These are phyloP conservation scores for Andinoacara biseriatus DNA, from an alignment of 2,113 vertebrate genomes.

Conservation along the genomic window DNA sequence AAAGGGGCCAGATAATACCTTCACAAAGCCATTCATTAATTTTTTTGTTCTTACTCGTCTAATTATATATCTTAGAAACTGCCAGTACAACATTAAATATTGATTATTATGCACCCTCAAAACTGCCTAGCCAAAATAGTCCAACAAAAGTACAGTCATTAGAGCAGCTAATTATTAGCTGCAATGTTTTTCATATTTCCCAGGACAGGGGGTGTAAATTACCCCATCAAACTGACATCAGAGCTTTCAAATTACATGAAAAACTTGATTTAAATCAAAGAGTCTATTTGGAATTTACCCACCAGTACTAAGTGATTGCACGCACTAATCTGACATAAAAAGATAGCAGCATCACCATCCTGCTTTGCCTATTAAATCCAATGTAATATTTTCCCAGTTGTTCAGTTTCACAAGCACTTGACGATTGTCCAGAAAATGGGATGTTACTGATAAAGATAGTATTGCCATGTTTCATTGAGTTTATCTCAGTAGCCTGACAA, in stretches of 20 bases:
- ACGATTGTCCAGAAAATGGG: conserved; percentile 39
- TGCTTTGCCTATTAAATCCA: conserved; percentile 19
- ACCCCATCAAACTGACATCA: neutral
- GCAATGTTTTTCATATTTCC: conserved; percentile 3
- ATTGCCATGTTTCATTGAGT: neutral
- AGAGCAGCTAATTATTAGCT: conserved; percentile 15
- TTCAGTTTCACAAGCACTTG: conserved; percentile 9
- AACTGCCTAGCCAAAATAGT: conserved; percentile 9
- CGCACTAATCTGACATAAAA: conserved; percentile 14
- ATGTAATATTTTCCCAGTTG: conserved; percentile 25
- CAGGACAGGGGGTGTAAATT: conserved; percentile 12
- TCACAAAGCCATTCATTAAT: conserved; percentile 2
- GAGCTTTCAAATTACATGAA: conserved; percentile 11
- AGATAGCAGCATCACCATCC: conserved; percentile 23
- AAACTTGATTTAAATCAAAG: neutral
- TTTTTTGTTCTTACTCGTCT: conserved; percentile 17
- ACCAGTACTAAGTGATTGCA: neutral
- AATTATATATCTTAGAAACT: conserved; percentile 13
- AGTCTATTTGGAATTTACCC: conserved; percentile 8
- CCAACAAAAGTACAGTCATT: neutral
- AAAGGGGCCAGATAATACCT: conserved; percentile 14
- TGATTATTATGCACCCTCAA: neutral
- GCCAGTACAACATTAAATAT: neutral
- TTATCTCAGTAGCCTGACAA: neutral
- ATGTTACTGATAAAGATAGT: conserved; percentile 41